Conservation (phyloP, 2,113 vertebrate genomes). For the Dipodomys spectabilis region DNA sequence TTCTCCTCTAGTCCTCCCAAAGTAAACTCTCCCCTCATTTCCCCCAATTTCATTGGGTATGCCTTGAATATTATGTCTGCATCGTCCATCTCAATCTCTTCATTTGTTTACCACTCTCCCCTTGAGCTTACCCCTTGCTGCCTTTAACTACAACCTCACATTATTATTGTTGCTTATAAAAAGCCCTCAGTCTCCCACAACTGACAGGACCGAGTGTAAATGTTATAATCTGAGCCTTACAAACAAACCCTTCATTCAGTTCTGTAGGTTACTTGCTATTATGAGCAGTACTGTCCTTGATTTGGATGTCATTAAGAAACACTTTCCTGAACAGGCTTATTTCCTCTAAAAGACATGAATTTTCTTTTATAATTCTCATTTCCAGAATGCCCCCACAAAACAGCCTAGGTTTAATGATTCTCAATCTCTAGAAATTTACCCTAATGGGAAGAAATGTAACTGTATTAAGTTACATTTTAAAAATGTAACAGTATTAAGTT, state of each 20-base stretch:
- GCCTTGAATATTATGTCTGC: too few relatives aligned
- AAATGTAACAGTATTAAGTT: slow-evolving; percentile 3
- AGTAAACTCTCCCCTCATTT: too few relatives aligned
- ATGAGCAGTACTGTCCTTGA: background rate
- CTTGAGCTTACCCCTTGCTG: background rate
- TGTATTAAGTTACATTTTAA: background rate
- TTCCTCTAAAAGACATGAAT: background rate
- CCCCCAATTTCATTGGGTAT: too few relatives aligned
- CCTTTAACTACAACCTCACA: slow-evolving; percentile 12
- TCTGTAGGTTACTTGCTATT: background rate
- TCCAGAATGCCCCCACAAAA: background rate
- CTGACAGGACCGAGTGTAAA: background rate
- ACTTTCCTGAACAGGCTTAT: background rate
- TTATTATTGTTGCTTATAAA: background rate
- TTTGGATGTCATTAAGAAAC: background rate
- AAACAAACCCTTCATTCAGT: background rate
- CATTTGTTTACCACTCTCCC: too few relatives aligned
- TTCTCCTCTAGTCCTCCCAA: too few relatives aligned
- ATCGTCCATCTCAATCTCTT: too few relatives aligned
- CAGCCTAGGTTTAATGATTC: background rate
- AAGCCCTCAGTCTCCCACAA: background rate
- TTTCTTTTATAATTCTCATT: slow-evolving; percentile 32
- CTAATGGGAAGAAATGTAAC: background rate
- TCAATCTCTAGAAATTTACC: background rate
- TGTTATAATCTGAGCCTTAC: background rate